Evolutionary conservation across 2,113 vertebrate genomes (phyloP).

Genomic region (Burhinus bistriatus): DNA sequence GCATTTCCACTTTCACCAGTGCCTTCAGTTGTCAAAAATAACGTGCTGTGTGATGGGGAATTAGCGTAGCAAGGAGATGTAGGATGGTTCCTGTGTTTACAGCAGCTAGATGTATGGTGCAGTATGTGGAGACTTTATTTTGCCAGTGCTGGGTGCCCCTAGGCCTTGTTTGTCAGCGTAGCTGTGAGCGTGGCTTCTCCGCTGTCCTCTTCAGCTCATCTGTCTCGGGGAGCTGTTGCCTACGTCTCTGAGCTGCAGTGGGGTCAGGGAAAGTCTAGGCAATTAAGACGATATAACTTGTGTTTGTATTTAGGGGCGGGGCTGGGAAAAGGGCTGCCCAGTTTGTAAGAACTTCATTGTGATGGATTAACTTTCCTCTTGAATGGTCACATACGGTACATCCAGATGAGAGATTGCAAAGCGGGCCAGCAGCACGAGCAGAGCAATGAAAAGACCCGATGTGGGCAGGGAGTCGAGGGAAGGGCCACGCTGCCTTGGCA

Average conservation of each 20-base stretch:
- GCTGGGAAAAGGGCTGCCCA: not conserved
- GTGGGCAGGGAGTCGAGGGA: not conserved
- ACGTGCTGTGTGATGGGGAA: not conserved
- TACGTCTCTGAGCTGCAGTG: not conserved
- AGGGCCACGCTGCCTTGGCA: not conserved
- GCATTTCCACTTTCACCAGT: not conserved
- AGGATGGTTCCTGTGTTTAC: not conserved
- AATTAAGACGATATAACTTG: fast-evolving
- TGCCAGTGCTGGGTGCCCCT: fast-evolving
- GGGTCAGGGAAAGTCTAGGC: not conserved
- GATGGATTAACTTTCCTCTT: not conserved
- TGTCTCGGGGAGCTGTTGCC: not conserved
- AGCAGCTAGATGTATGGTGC: not conserved
- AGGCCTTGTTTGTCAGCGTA: not conserved
- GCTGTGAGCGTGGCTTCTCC: fast-evolving
- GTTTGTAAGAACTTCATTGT: not conserved
- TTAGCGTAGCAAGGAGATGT: not conserved
- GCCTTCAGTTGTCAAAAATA: not conserved
- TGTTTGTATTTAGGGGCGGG: not conserved
- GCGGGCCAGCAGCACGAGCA: fast-evolving
- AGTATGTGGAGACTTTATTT: not conserved
- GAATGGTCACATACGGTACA: not conserved
- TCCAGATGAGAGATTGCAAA: not conserved
- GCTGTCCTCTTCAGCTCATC: not conserved
- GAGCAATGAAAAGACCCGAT: not conserved